Conservation (phyloP, 1,140 invertebrate genomes). For the Ooceraea biroi region DNA sequence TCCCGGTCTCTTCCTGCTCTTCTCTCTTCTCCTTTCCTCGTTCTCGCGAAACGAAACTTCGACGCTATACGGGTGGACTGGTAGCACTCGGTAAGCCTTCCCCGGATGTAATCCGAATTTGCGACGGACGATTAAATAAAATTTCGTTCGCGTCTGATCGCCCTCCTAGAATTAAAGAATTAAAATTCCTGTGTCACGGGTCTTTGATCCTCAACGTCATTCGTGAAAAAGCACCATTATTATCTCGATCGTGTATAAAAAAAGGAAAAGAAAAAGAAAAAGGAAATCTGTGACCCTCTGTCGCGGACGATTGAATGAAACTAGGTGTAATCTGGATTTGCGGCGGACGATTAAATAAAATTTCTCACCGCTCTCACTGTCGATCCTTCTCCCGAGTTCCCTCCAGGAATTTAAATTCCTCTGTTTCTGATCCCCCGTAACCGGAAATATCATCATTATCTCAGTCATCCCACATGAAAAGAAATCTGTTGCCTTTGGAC, state of each 20-base stretch:
- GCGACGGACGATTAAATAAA: conserved; percentile 49
- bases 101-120: conserved; percentile 41
- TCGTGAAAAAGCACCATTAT: not conserved
- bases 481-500: not conserved
- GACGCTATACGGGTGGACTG: not conserved
- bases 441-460: not conserved
- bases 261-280: not conserved
- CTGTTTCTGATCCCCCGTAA: not conserved
- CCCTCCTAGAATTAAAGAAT: conserved; percentile 8
- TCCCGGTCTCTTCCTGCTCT: not conserved
- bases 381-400: conserved; percentile 8
- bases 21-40: not conserved
- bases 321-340: conserved; percentile 44
- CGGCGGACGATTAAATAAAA: conserved; percentile 51
- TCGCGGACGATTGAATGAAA: no score
- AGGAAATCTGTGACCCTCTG: no score
- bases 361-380: not conserved
- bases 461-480: no score
- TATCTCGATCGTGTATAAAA: not conserved
- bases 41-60: conserved; percentile 38
- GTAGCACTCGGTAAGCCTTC: conserved; percentile 13
- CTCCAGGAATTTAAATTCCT: not conserved
- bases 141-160: not conserved
- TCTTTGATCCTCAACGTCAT: not conserved
- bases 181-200: not conserved